A percentile compares a stretch with the other conserved stretches of the same genome.
These are phyloP conservation scores for Athene noctua DNA, from an alignment of 2,113 vertebrate genomes.

Conservation along the genomic window DNA sequence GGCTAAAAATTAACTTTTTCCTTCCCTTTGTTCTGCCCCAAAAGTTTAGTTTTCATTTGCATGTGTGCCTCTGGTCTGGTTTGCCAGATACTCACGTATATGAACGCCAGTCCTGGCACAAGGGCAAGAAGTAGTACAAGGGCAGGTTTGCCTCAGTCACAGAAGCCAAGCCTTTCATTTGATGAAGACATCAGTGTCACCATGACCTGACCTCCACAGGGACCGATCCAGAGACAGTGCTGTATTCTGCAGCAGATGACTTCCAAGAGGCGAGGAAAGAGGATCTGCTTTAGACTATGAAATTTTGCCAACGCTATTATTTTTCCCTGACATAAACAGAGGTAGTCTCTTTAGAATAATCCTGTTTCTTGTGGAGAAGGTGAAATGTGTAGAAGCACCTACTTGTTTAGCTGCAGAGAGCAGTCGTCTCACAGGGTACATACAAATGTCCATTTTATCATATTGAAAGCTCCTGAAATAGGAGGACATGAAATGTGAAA, in stretches of 20 bases:
- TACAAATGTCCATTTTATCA: background rate
- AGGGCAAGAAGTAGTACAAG: background rate
- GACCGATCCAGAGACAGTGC: background rate
- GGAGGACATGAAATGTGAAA: background rate
- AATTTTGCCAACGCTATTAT: background rate
- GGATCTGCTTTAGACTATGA: background rate
- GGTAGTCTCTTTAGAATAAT: background rate
- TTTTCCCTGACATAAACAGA: background rate
- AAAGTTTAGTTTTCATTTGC: background rate
- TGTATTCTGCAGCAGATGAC: background rate
- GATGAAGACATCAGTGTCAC: background rate
- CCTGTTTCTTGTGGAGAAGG: background rate
- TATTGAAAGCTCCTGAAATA: background rate
- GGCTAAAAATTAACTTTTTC: background rate
- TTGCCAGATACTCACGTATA: background rate
- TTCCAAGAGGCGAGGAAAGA: background rate
- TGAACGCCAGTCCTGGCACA: background rate
- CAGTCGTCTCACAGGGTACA: background rate
- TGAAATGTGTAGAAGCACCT: background rate
- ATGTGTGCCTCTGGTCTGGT: fast-evolving
- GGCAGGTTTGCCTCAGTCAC: background rate
- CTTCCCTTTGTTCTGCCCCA: background rate
- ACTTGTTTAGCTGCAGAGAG: background rate
- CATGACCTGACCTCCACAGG: background rate
- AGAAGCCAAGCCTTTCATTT: background rate